Evolutionary conservation across 2,797 vertebrate genomes (phyloP).

Genomic region (Zonotrichia albicollis): DNA sequence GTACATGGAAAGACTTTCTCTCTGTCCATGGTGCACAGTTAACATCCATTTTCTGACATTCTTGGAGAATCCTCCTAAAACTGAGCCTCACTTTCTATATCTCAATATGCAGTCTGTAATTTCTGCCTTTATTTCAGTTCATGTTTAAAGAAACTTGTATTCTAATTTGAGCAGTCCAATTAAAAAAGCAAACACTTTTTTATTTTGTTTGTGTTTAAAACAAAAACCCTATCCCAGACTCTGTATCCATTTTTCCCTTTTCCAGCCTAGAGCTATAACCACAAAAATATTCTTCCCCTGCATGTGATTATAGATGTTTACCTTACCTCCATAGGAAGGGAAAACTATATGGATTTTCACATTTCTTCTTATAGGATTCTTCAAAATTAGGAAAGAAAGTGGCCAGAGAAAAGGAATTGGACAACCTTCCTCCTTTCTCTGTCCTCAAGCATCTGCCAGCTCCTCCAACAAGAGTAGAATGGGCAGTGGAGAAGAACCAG

Average conservation of each 20-base stretch:
- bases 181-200: not conserved
- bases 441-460: not conserved
- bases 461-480: not conserved
- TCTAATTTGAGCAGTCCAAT: not conserved
- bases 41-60: not conserved
- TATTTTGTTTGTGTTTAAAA: not conserved
- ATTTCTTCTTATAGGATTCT: not conserved
- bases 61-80: not conserved
- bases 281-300: not conserved
- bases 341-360: not conserved
- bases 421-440: not conserved
- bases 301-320: not conserved
- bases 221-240: too few relatives aligned
- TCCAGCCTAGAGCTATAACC: not conserved
- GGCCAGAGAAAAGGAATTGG: not conserved
- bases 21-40: not conserved
- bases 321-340: not conserved
- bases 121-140: not conserved
- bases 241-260: not conserved
- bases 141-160: not conserved
- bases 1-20: not conserved
- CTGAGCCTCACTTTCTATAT: not conserved
- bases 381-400: not conserved
- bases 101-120: not conserved
- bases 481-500: not conserved